These are phyloP conservation scores for Dysidea cf. avara DNA, from an alignment of 37 sponge, comb jelly and placozoan species.

Conservation along the genomic window DNA sequence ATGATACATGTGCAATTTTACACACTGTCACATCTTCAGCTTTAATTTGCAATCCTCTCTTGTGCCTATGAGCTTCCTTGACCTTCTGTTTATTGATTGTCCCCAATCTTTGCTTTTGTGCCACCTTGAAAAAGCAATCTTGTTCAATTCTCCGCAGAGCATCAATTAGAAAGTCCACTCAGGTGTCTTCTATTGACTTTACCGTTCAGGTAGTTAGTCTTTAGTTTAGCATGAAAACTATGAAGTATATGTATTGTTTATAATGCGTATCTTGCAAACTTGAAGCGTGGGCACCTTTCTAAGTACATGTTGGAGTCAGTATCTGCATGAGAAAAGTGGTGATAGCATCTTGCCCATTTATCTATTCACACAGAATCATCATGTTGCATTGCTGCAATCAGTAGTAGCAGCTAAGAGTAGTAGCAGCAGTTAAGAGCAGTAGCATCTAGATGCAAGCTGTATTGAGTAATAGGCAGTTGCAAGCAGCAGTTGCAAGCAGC, in stretches of 20 bases:
- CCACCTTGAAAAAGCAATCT: conserved; percentile 25
- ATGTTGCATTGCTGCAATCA: too few species aligned
- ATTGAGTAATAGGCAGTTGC: too few species aligned
- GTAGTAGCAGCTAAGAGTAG: too few species aligned
- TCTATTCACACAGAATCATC: not conserved
- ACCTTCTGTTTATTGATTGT: not conserved
- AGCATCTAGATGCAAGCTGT: too few species aligned
- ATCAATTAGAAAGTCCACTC: conserved; percentile 32
- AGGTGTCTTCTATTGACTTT: conserved; percentile 40
- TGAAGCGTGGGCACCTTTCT: not conserved
- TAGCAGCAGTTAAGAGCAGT: too few species aligned
- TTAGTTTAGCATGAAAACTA: conserved; percentile 45
- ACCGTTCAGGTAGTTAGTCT: conserved; percentile 36
- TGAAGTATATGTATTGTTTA: not conserved
- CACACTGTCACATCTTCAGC: conserved; percentile 14
- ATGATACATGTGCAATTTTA: too few species aligned
- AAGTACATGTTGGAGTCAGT: conserved; percentile 31
- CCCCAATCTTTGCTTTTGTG: not conserved
- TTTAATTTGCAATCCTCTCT: conserved; percentile 14
- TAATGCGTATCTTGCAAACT: not conserved
- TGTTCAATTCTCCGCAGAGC: conserved; percentile 23
- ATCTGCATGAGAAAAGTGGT: conserved; percentile 31
- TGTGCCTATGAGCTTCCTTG: conserved; percentile 14
- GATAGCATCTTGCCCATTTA: conserved; percentile 31
- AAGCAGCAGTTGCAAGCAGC: too few species aligned